Percentiles rank a stretch among this genome's conserved stretches.
Conservation (phyloP, 2,113 vertebrate genomes). For the Lagenorhynchus albirostris region DNA sequence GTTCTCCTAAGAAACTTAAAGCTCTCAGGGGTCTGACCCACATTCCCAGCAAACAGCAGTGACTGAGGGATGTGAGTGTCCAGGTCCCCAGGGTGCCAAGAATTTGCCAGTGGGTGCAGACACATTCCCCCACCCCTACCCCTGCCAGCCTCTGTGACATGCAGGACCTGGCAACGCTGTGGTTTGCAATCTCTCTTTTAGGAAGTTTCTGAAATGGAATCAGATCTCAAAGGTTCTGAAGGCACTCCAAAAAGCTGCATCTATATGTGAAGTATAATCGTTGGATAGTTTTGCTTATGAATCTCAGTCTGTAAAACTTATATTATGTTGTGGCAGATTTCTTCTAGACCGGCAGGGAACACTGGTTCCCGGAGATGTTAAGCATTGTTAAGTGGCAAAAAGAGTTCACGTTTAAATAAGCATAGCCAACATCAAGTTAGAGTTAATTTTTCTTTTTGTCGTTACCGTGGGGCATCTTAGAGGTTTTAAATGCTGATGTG, state of each 20-base stretch:
- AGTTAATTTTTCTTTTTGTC: background rate
- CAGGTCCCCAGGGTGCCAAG: background rate
- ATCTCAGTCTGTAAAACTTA: background rate
- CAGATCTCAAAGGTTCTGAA: background rate
- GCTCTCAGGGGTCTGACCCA: background rate
- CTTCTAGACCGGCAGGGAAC: background rate
- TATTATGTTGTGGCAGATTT: background rate
- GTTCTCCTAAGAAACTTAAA: background rate
- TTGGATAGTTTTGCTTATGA: background rate
- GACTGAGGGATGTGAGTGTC: background rate
- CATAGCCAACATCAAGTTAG: background rate
- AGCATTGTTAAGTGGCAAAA: background rate
- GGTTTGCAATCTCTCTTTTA: background rate
- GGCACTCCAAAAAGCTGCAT: background rate
- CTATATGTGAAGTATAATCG: background rate
- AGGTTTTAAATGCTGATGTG: background rate
- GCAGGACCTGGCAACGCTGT: too few species aligned
- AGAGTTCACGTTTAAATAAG: background rate
- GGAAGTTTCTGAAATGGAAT: background rate
- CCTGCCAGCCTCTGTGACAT: background rate
- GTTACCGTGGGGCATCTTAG: background rate
- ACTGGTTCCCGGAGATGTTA: background rate
- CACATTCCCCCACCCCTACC: background rate
- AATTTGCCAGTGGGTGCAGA: background rate
- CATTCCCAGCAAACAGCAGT: background rate